Conservation (phyloP, 2,113 vertebrate species). For the Aegithalos caudatus region DNA sequence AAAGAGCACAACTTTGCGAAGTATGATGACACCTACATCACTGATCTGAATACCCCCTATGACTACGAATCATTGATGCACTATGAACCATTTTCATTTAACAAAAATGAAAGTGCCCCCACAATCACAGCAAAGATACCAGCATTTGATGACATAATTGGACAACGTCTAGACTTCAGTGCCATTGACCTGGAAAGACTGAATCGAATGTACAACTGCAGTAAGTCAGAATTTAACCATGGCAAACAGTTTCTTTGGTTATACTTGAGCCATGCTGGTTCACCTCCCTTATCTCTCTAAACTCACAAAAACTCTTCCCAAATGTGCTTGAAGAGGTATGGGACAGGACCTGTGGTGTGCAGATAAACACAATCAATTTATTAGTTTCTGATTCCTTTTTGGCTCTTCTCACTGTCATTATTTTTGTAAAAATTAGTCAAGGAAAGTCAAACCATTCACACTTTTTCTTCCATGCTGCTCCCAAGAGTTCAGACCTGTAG, state of each 20-base stretch:
- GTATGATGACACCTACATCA: constrained; percentile 80
- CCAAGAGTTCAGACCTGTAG: neutral
- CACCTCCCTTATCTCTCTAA: neutral
- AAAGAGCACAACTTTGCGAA: constrained; percentile 82
- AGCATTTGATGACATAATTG: constrained; percentile 84
- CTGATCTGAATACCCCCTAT: constrained; percentile 90
- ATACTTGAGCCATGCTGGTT: neutral
- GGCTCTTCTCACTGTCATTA: neutral
- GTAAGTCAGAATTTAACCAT: constrained; percentile 69
- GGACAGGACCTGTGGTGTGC: neutral
- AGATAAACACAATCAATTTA: neutral
- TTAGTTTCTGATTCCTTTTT: neutral
- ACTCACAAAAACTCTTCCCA: neutral
- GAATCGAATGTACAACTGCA: constrained; percentile 93
- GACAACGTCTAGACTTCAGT: constrained; percentile 89
- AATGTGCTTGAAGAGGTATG: neutral
- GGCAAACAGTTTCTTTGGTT: neutral
- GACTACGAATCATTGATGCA: constrained; percentile 95
- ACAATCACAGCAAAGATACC: constrained; percentile 91
- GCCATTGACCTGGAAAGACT: constrained; percentile 80
- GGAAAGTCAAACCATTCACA: neutral
- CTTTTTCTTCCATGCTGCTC: neutral
- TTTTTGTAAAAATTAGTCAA: neutral
- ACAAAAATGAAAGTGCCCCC: constrained; percentile 80
- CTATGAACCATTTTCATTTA: constrained; percentile 86